Base-by-base conservation (phyloP, 2,888 invertebrate genomes). In the Habrosyne pyritoides region DNA sequence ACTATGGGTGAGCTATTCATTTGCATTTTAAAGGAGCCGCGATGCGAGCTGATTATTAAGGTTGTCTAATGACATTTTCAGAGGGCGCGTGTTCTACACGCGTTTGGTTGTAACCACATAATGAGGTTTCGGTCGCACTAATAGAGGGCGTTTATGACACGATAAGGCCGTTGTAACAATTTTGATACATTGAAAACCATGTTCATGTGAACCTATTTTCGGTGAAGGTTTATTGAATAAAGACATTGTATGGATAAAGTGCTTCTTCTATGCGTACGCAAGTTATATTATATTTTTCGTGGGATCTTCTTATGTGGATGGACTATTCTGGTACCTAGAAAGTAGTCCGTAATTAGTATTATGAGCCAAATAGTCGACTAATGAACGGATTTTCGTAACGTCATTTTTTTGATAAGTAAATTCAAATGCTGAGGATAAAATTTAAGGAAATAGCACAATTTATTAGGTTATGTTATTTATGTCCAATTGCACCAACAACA, bases 1-100 rank as follows among this genome's bases (percentile, higher is more conserved):
- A 87, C 90, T 98, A 72, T 96, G 97, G 96, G 96, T 96, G 72
- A 80, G 82, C 74, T 60, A 68, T 73, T 69, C 66, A 72, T 77
- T 79, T 71, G 52, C 66, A 75, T 75, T 69, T 72, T 65, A 71
- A 79, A 71, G 61, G 65, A 52, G 42, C 54, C 33, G 12, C 33
- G 10, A 36, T 36, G 22, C 52, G 50, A 56, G 67, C 72, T 71
- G 64, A 77, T 77, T 65, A 75, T 78, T 76, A 72, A 63, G 70
- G 64, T 67, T 63, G 60, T 66, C 63, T 86, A 86, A 87, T 85
- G 75, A 81, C 73, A 81, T 81, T 83, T 81, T 79, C 77, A 73
- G 74, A 70, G 75, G 66, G 65, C 73, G 73, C 82, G 77, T 81
- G 82, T 82, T 83, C 75, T 75, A 81, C 78, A 79, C 84, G 79